phyloP scores from a whole-genome alignment of 2,113 vertebrate genomes.

The Enhydra lutris region DNA sequence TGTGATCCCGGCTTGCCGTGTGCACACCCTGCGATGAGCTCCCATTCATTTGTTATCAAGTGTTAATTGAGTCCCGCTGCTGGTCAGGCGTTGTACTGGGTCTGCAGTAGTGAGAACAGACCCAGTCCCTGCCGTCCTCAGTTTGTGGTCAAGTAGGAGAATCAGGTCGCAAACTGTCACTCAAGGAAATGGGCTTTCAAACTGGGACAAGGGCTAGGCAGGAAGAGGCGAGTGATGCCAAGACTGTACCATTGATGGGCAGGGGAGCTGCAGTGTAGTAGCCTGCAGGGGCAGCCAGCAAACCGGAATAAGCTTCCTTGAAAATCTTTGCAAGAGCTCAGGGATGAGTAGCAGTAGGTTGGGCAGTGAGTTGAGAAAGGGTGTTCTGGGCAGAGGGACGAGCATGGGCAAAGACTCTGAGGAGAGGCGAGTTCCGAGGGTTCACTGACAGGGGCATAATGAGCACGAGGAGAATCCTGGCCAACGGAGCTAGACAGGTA shows the following conservation, averaged over 20 bases:
- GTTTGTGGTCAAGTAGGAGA: background rate
- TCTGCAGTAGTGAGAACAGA: background rate
- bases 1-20: no score
- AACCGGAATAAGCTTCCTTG: background rate
- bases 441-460: background rate
- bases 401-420: background rate
- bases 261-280: background rate
- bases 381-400: background rate
- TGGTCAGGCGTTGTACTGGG: background rate
- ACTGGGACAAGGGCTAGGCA: background rate
- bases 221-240: background rate
- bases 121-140: background rate
- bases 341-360: background rate
- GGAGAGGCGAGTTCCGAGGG: rapidly evolving
- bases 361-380: background rate
- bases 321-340: background rate
- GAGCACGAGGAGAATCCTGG: background rate
- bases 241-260: background rate
- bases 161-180: background rate
- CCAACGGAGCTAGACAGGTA: background rate
- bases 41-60: background rate
- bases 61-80: background rate
- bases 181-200: background rate
- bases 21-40: background rate
- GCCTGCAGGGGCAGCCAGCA: background rate